Evolutionary conservation across 1,140 invertebrate genomes (phyloP), one percentile per base, ranked within the genome.

Genomic region (Condylostylus longicornis): DNA sequence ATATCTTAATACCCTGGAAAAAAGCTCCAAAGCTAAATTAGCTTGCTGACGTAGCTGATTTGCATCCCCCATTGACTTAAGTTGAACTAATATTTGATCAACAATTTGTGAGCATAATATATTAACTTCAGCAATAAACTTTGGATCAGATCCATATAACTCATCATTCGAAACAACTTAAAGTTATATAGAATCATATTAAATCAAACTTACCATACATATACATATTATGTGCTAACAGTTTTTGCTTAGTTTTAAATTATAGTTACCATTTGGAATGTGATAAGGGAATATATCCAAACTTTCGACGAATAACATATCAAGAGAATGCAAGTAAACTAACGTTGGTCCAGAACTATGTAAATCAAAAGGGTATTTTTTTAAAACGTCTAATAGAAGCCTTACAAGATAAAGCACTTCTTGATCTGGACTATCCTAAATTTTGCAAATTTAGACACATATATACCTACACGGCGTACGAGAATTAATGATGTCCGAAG

Each of bases 141-240:
- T 83, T 18, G 74, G 69, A 65, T 94, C 87, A 27, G 75, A 74
- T 2, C 88, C 89, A 60, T 95, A 95, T n/a, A 96, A 61, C 33
- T 75, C 70, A 59, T 96, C 89, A 61, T 96, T 96, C 2, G 89
- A 89, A 54, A 94, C 79, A 35, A 95, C 85, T 58, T 27, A 22
- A 15, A 9, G 18, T 13, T 7, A 13, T 31, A 31, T 31, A 31
- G 6, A 31, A 31, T 8, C 17, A 7, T 12, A 13, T 31, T 30
- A n/a, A 22, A 32, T 12, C 28, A 5, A 35, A 27, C 10, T 33
- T 35, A 20, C 10, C 21, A 17, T 13, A 7, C 14, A 37, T 10
- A 31, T 15, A 21, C 7, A 31, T 10, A 6, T 10, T 10, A 4
- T n/a, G 9, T 5, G 14, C 25, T 5, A 27, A 27, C 6, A 27